Conservation (phyloP, 2,113 vertebrate genomes). For the Neopipo cinnamomea region DNA sequence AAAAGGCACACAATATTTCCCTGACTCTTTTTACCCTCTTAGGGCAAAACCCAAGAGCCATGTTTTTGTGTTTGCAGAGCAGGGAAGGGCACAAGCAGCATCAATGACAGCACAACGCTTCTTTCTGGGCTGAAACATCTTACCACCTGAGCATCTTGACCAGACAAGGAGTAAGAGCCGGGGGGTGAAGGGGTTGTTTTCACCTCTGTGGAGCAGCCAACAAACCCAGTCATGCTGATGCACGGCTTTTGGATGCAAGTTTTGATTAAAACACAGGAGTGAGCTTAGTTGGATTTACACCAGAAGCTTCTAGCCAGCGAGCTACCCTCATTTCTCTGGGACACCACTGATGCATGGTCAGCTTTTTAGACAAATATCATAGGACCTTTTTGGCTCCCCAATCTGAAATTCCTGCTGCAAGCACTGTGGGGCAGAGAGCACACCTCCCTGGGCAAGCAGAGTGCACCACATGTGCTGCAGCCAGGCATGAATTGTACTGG, state of each 20-base stretch:
- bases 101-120: not conserved
- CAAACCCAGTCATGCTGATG: not conserved
- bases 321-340: not conserved
- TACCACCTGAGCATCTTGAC: not conserved
- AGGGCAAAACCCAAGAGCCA: not conserved
- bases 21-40: not conserved
- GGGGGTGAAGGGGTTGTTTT: not conserved
- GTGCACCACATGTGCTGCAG: accelerated
- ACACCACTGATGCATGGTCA: not conserved
- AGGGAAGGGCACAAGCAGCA: not conserved
- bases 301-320: not conserved
- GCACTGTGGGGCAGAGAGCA: not conserved
- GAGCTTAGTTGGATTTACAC: not conserved
- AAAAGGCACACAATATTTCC: not conserved
- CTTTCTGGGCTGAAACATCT: not conserved
- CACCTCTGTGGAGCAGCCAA: not conserved
- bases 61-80: not conserved
- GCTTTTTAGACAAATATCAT: not conserved
- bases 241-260: not conserved
- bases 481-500: not conserved
- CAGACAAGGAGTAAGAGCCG: not conserved
- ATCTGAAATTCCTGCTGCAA: not conserved
- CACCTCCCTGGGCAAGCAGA: not conserved
- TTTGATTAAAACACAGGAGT: not conserved
- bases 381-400: not conserved